These are phyloP conservation scores for Noctua janthe DNA, from an alignment of 2,888 invertebrate species.

Conservation along the genomic window DNA sequence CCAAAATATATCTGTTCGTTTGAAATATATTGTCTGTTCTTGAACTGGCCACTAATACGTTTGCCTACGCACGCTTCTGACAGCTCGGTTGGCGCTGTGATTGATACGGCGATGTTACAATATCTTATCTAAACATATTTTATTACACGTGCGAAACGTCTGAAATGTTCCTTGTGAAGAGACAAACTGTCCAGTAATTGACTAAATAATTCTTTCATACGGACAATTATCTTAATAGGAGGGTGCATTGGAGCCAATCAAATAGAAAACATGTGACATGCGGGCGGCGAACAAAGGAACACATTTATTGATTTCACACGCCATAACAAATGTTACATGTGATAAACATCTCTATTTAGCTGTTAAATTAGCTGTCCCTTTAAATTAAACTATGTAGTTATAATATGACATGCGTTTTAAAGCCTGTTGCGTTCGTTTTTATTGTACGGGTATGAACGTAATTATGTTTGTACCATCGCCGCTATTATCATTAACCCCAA, in stretches of 20 bases:
- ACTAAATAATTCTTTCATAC: conserved; percentile 67
- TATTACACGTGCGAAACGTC: conserved; percentile 49
- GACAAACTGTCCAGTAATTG: conserved; percentile 35
- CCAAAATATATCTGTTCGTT: conserved; percentile 84
- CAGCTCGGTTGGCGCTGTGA: conserved; percentile 71
- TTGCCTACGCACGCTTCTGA: conserved; percentile 73
- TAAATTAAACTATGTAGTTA: conserved; percentile 58
- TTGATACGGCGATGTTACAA: conserved; percentile 62
- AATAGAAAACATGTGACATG: conserved; percentile 78
- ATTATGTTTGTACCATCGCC: conserved; percentile 43
- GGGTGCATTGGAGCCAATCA: conserved; percentile 74
- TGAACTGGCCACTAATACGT: conserved; percentile 73
- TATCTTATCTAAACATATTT: conserved; percentile 62
- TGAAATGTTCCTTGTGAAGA: conserved; percentile 29
- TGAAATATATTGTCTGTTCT: conserved; percentile 76
- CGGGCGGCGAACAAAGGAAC: conserved; percentile 80
- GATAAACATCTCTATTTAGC: conserved; percentile 79
- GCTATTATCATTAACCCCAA: conserved; percentile 52
- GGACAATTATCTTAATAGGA: conserved; percentile 73
- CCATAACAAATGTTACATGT: conserved; percentile 76
- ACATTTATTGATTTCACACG: conserved; percentile 81
- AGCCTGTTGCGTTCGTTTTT: conserved; percentile 49
- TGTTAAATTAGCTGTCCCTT: conserved; percentile 71
- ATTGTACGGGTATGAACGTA: conserved; percentile 40
- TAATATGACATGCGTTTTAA: conserved; percentile 59